These are phyloP conservation scores for Ophthalmolycus amberensis DNA, from an alignment of 2,113 vertebrate genomes.

Conservation along the genomic window DNA sequence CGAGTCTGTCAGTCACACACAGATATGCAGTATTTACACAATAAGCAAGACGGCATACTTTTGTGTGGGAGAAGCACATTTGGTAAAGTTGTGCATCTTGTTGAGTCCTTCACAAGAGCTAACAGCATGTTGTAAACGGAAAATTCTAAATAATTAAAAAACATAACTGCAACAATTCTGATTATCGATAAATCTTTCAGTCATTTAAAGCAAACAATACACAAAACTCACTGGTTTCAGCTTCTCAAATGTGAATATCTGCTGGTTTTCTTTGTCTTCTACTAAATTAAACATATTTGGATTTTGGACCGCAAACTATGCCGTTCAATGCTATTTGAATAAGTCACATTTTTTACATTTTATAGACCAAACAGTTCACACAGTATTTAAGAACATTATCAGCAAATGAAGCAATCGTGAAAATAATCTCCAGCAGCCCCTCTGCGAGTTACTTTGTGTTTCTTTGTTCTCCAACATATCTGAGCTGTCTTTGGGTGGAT, in stretches of 20 bases:
- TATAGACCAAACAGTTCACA: not conserved
- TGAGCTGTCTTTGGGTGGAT: not conserved
- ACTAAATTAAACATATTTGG: not conserved
- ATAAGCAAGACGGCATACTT: not conserved
- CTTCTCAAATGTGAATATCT: not conserved
- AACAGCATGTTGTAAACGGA: not conserved
- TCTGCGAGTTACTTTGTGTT: not conserved
- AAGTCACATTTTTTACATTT: not conserved
- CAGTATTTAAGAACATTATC: not conserved
- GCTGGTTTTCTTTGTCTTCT: not conserved
- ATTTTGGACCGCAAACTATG: not conserved
- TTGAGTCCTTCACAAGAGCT: not conserved
- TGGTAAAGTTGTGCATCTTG: not conserved
- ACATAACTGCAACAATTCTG: not conserved
- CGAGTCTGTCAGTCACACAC: not conserved
- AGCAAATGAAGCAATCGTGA: not conserved
- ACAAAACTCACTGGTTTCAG: not conserved
- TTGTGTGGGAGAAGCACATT: not conserved
- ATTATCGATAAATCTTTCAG: too few species aligned
- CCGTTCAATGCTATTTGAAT: not conserved
- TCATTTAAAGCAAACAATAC: too few species aligned
- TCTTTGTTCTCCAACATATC: not conserved
- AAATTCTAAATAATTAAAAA: not conserved
- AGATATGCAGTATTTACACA: not conserved
- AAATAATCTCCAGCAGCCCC: not conserved